Evolutionary conservation across 2,113 vertebrate genomes (phyloP).

Genomic region (Hucho hucho): DNA sequence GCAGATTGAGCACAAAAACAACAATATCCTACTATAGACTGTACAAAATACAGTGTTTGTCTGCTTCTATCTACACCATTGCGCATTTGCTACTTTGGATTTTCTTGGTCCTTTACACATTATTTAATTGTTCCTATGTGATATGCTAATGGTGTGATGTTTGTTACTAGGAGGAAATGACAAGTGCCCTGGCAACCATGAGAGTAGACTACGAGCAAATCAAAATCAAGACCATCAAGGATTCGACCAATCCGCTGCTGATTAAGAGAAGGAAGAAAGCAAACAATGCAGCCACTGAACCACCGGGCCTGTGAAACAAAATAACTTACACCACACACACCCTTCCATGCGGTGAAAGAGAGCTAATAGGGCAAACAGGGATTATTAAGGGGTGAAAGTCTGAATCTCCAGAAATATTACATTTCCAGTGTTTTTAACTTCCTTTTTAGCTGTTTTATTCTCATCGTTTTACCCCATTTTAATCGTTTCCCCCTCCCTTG

Average conservation of each 20-base stretch:
- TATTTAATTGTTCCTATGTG: background rate
- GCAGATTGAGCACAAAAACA: background rate
- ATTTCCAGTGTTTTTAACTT: background rate
- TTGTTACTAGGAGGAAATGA: constrained; percentile 83
- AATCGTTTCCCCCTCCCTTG: background rate
- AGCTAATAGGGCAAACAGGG: background rate
- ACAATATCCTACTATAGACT: background rate
- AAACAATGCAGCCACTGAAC: constrained; percentile 46
- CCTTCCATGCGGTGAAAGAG: too few species aligned
- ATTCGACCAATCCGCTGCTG: constrained; percentile 84
- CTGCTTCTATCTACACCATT: background rate
- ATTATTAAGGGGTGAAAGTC: background rate
- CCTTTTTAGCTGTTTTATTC: background rate
- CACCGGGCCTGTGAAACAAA: constrained; percentile 38
- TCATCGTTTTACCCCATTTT: background rate
- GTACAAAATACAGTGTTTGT: background rate
- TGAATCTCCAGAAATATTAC: background rate
- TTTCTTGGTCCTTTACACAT: background rate
- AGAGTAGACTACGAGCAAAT: constrained; percentile 88
- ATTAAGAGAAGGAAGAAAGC: constrained; percentile 83
- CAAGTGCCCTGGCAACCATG: constrained; percentile 86
- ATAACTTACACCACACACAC: background rate
- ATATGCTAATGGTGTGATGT: background rate
- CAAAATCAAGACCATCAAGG: constrained; percentile 86
- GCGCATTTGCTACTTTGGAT: too few species aligned